phyloP scores from a whole-genome alignment of 2,113 vertebrate species.

The Boulengeromyrus knoepffleri region DNA sequence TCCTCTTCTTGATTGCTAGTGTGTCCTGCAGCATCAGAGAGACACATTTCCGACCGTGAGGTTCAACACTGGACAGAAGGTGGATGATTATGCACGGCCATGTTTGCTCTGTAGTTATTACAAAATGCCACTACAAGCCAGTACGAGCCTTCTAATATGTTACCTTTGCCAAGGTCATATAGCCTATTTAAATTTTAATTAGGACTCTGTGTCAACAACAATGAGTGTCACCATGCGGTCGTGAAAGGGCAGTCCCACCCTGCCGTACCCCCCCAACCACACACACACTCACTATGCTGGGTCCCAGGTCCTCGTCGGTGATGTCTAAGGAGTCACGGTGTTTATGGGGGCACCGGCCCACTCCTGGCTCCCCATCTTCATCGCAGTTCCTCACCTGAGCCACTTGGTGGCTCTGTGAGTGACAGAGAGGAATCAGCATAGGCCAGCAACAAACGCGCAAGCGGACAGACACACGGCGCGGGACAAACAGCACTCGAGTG shows the following conservation, averaged over 20 bases:
- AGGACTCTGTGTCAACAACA: not conserved
- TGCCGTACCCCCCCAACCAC: not conserved
- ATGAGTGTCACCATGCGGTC: not conserved
- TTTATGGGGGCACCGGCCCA: constrained; percentile 44
- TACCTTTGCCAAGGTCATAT: not conserved
- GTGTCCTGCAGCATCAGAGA: constrained; percentile 63
- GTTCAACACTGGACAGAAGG: not conserved
- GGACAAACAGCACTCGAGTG: not conserved
- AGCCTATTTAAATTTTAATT: constrained; percentile 1
- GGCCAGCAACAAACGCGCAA: not conserved
- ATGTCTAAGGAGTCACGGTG: constrained; percentile 56
- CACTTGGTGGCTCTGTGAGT: constrained; percentile 57
- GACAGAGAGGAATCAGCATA: constrained; percentile 14
- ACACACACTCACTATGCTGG: constrained; percentile 56
- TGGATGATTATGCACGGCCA: not conserved
- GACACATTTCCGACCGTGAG: not conserved
- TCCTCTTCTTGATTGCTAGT: constrained; percentile 80
- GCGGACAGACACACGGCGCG: not conserved
- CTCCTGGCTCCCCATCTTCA: constrained; percentile 35
- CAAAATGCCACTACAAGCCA: not conserved
- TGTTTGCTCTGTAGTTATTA: not conserved
- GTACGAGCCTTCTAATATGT: not conserved
- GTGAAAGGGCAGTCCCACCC: not conserved
- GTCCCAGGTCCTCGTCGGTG: constrained; percentile 57
- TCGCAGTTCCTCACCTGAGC: constrained; percentile 59